These are phyloP conservation scores for Lacerta agilis DNA, from an alignment of 2,797 vertebrate species.

Conservation along the genomic window DNA sequence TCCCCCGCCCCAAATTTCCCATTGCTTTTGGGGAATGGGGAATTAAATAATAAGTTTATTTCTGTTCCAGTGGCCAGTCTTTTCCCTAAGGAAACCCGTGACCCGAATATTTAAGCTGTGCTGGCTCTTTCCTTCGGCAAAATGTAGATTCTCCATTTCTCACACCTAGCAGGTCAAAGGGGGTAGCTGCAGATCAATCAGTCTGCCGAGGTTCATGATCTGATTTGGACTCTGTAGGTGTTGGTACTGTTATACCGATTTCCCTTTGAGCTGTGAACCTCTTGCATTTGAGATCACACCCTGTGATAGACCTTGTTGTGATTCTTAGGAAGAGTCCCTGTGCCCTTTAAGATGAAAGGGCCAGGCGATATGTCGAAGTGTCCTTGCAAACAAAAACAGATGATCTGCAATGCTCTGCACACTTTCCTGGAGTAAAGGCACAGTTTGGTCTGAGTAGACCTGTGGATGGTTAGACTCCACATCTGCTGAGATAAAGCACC, in stretches of 20 bases:
- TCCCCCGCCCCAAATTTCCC: not conserved
- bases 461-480: no score
- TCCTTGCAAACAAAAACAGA: not conserved
- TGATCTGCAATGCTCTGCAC: not conserved
- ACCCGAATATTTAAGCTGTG: not conserved
- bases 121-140: not conserved
- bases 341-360: not conserved
- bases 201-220: not conserved
- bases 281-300: not conserved
- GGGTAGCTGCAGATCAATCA: not conserved
- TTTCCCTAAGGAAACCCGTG: not conserved
- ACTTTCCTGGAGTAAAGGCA: not conserved
- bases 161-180: not conserved
- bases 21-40: not conserved
- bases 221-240: not conserved
- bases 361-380: not conserved
- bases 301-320: not conserved
- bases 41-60: not conserved
- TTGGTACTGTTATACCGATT: not conserved
- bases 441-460: not conserved
- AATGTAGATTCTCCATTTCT: not conserved
- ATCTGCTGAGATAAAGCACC: no score
- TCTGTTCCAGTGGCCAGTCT: constrained; percentile 7
- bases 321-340: not conserved
- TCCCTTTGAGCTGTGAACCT: not conserved